Percentiles rank a stretch among this genome's conserved stretches.
Evolutionary conservation across 2,797 vertebrate genomes (phyloP).

Genomic region (Siniperca obscura): DNA sequence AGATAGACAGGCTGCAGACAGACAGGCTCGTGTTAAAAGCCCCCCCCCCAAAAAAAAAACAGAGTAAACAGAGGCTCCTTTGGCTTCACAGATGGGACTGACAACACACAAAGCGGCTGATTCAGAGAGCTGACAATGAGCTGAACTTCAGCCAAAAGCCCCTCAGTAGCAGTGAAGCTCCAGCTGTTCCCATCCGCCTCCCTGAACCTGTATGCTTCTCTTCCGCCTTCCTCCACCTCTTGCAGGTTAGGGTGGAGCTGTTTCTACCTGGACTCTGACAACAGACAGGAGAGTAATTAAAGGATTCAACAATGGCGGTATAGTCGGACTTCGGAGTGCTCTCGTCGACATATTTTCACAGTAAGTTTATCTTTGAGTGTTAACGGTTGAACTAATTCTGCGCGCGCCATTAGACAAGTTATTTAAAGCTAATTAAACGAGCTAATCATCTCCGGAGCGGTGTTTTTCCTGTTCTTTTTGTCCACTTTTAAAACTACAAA

Average conservation of each 20-base stretch:
- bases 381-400: not conserved
- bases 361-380: constrained; percentile 47
- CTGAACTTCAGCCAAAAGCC: constrained; percentile 19
- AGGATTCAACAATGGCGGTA: constrained; percentile 9
- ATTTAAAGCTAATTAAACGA: not conserved
- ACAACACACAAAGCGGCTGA: constrained; percentile 56
- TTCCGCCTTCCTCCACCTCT: constrained; percentile 22
- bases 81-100: constrained; percentile 16
- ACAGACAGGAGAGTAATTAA: not conserved
- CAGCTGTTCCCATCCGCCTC: not conserved
- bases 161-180: not conserved
- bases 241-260: constrained; percentile 42
- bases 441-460: fast-evolving
- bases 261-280: constrained; percentile 35
- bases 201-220: constrained; percentile 22
- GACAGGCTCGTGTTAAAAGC: constrained; percentile 14
- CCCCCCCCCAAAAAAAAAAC: constrained; percentile 19
- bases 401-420: no score
- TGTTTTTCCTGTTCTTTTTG: not conserved
- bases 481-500: not conserved
- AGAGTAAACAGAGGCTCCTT: constrained; percentile 41
- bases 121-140: constrained; percentile 34
- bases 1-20: no score
- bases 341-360: constrained; percentile 20
- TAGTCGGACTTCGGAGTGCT: not conserved